A percentile compares a stretch with the other conserved stretches of the same genome.
Conservation (phyloP, 1,140 invertebrate species). For the Macrosteles quadrilineatus region DNA sequence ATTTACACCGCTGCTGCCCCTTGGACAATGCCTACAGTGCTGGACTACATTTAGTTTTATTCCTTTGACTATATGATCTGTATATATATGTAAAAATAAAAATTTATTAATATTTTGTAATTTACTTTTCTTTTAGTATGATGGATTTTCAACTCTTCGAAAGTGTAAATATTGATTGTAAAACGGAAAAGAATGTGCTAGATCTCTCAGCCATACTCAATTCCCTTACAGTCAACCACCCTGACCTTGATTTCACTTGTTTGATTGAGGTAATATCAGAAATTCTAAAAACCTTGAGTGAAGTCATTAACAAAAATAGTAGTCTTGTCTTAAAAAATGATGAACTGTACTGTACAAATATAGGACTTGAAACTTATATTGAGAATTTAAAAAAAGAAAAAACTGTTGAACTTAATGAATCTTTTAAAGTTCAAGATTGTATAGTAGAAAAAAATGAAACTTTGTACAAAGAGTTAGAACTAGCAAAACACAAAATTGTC, state of each 20-base stretch:
- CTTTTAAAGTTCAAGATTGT: background rate
- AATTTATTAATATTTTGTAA: no score
- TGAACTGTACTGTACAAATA: slow-evolving; percentile 8
- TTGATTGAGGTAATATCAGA: background rate
- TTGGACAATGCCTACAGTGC: no score
- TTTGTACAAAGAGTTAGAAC: background rate
- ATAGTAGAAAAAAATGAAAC: background rate
- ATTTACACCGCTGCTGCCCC: no score
- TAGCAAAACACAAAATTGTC: background rate
- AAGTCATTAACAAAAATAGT: background rate
- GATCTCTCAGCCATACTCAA: background rate
- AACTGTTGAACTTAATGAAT: background rate
- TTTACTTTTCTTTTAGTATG: background rate
- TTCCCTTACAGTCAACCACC: background rate
- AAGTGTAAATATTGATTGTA: background rate
- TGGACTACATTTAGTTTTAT: no score
- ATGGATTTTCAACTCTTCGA: background rate
- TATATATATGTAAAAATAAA: no score
- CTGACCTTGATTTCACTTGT: background rate
- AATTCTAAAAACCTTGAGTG: background rate
- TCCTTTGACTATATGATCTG: no score
- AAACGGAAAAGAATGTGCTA: background rate
- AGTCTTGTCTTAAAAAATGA: slow-evolving; percentile 6
- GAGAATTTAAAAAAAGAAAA: slow-evolving; percentile 7
- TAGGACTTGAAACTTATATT: background rate